Conservation (phyloP, 2,888 invertebrate genomes). For the Nemotelus pantherinus region DNA sequence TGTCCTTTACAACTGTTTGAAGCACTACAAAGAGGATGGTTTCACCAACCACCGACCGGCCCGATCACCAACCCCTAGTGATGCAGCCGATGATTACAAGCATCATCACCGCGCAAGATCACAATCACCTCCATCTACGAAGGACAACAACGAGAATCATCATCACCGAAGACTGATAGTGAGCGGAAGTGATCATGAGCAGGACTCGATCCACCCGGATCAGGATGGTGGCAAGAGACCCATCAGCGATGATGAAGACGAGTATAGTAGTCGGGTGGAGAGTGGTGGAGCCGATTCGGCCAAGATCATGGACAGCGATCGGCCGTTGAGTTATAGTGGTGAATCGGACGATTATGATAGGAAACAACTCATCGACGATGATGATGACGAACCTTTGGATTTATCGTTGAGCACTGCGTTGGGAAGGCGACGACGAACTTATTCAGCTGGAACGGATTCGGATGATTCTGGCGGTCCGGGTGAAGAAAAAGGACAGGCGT, state of each 20-base stretch:
- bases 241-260: constrained; percentile 48
- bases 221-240: background rate
- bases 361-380: constrained; percentile 53
- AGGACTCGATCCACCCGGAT: background rate
- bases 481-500: constrained; percentile 69
- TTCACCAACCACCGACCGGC: background rate
- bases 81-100: constrained; percentile 48
- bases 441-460: constrained; percentile 82
- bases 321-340: constrained; percentile 27
- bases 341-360: constrained; percentile 38
- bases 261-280: constrained; percentile 38
- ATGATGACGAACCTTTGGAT: constrained; percentile 79
- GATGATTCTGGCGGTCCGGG: constrained; percentile 78
- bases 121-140: constrained; percentile 47
- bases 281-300: constrained; percentile 9
- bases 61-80: constrained; percentile 36
- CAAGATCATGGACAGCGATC: constrained; percentile 25
- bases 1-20: constrained; percentile 43
- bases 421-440: constrained; percentile 66
- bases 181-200: background rate
- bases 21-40: background rate
- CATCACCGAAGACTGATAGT: background rate
- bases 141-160: background rate
- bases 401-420: constrained; percentile 70
- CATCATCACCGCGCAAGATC: constrained; percentile 35